A percentile compares a stretch with the other conserved stretches of the same genome.
These are phyloP conservation scores for Buathra laborator DNA, from an alignment of 2,888 invertebrate species.

Conservation along the genomic window DNA sequence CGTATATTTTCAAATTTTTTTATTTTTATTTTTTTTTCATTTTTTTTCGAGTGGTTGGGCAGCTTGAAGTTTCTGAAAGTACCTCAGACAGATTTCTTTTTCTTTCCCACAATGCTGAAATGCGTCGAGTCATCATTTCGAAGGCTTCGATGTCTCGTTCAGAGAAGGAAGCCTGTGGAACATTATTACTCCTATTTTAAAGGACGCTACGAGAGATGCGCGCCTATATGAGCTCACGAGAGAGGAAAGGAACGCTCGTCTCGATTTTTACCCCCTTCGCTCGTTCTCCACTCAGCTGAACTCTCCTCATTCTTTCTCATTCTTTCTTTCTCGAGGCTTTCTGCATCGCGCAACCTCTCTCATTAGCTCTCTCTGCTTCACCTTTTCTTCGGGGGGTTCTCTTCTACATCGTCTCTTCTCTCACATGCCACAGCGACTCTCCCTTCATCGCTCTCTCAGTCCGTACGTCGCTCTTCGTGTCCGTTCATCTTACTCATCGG, in stretches of 20 bases:
- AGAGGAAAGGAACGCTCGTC: constrained; percentile 68
- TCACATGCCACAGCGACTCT: constrained; percentile 52
- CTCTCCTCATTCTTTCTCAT: constrained; percentile 44
- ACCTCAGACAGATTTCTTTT: constrained; percentile 66
- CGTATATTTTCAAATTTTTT: neutral
- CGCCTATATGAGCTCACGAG: constrained; percentile 33
- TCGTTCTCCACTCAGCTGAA: constrained; percentile 48
- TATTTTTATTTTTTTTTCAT: constrained; percentile 7
- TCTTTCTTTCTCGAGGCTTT: constrained; percentile 43
- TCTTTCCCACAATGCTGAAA: constrained; percentile 84
- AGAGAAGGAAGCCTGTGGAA: constrained; percentile 79
- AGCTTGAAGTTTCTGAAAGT: constrained; percentile 7
- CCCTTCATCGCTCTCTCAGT: constrained; percentile 58
- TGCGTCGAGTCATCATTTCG: constrained; percentile 84
- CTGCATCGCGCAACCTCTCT: constrained; percentile 58
- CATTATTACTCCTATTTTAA: constrained; percentile 85
- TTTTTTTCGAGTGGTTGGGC: neutral
- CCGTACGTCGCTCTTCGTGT: constrained; percentile 75
- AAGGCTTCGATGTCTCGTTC: constrained; percentile 69
- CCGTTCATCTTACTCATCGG: constrained; percentile 78
- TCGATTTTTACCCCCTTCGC: constrained; percentile 61
- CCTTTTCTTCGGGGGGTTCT: constrained; percentile 48
- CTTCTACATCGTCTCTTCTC: constrained; percentile 46
- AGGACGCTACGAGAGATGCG: constrained; percentile 73
- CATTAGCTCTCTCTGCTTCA: constrained; percentile 59